phyloP scores from a whole-genome alignment of 2,888 invertebrate species.

The Nephrotoma appendiculata region DNA sequence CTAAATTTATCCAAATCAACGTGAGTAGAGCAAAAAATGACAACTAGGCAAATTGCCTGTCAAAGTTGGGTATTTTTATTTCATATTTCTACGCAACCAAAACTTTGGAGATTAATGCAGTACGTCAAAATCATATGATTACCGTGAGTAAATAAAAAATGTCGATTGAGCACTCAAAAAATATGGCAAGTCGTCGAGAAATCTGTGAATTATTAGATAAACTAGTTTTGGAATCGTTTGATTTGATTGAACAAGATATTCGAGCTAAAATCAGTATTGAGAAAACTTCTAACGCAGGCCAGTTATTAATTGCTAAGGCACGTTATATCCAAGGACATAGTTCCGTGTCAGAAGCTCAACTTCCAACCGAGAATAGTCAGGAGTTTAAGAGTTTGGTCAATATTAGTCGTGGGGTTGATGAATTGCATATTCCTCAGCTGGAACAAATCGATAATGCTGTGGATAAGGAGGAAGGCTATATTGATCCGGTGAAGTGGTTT shows the following conservation, averaged over 20 bases:
- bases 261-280: slow-evolving; percentile 53
- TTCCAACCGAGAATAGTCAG: slow-evolving; percentile 43
- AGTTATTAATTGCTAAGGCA: slow-evolving; percentile 58
- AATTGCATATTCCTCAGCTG: slow-evolving; percentile 29
- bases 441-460: slow-evolving; percentile 25
- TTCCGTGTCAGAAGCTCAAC: slow-evolving; percentile 50
- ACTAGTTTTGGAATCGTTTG: slow-evolving; percentile 49
- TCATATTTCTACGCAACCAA: background rate
- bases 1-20: background rate
- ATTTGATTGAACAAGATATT: slow-evolving; percentile 60
- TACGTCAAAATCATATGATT: background rate
- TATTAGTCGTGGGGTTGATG: slow-evolving; percentile 22
- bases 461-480: slow-evolving; percentile 28
- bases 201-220: slow-evolving; percentile 45
- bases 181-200: slow-evolving; percentile 8
- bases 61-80: background rate
- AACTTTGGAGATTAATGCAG: background rate
- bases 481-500: slow-evolving; percentile 72
- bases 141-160: background rate
- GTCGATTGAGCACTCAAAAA: background rate
- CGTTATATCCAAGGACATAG: slow-evolving; percentile 67
- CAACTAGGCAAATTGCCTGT: background rate
- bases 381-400: slow-evolving; percentile 35
- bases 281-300: slow-evolving; percentile 49
- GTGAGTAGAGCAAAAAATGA: background rate